Evolutionary conservation across 35 echinoderm and acorn worm species (phyloP), one percentile per base, ranked within the genome.

Genomic region (Apostichopus californicus): DNA sequence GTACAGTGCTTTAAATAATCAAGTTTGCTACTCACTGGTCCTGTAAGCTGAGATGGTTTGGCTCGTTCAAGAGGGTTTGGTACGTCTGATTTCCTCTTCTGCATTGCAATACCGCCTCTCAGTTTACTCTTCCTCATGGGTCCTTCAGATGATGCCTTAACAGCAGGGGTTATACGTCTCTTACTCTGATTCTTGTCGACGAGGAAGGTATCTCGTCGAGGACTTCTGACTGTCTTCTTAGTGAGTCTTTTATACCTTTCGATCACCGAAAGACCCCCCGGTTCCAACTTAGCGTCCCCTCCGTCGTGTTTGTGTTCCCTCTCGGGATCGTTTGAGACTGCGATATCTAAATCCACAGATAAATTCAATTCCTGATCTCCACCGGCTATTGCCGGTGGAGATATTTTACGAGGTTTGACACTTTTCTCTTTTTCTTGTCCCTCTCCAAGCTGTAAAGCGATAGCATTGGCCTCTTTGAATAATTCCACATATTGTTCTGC

Each of bases 401-500:
- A 18, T 21, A 18, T 17, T 25, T 18, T 20, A 26, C 10, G 17
- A 20, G 55, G 6, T 11, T 20, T 23, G 9, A 21, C 57, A 85
- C 54, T 58, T 75, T 6, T 22, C 7, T 22, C 71, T 75, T 75
- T 46, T 59, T 58, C 57, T 73, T 89, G 20, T 58, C 52, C 86
- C 28, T 89, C 64, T n/a, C 23, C 53, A 24, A 96, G 55, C 93
- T 92, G 81, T 18, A 96, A 77, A 15, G 90, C 93, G 10, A 96
- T 54, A 20, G 81, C 22, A 78, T 86, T 92, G 60, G 95, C 95
- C 61, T 96, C 95, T 56, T 94, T 94, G 78, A 96, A 96, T 34
- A 96, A 61, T 60, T 91, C 87, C 6, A 93, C 60, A 83, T 92
- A 96, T 53, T 96, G 95, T 72, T 94, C 95, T 55, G 93, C 73